phyloP scores from a whole-genome alignment of 1,140 invertebrate species.

The Drosophila kikkawai region DNA sequence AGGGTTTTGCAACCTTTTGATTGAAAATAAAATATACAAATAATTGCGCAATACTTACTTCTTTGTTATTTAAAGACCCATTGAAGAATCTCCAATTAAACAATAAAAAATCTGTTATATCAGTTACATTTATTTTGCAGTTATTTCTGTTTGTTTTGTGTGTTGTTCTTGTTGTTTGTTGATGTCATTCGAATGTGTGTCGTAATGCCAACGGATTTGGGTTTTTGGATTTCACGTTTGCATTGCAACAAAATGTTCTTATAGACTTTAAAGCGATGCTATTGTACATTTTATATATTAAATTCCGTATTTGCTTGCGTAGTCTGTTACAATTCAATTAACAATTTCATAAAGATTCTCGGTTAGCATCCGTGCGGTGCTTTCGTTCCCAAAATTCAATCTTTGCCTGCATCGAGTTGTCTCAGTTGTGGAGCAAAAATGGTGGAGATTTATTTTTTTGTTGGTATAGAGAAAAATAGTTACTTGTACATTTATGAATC shows the following conservation, averaged over 20 bases:
- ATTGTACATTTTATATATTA: slow-evolving; percentile 79
- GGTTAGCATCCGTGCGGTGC: slow-evolving; percentile 33
- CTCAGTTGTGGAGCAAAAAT: slow-evolving; percentile 74
- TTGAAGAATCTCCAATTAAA: neutral
- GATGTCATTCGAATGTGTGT: slow-evolving; percentile 69
- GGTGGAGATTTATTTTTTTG: slow-evolving; percentile 68
- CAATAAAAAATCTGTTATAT: slow-evolving; percentile 64
- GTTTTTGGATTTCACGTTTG: slow-evolving; percentile 72
- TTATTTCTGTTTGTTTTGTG: slow-evolving; percentile 72
- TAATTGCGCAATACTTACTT: neutral
- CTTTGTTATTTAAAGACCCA: neutral
- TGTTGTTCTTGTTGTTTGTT: slow-evolving; percentile 60
- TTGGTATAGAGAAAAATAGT: slow-evolving; percentile 79
- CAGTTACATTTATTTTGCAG: slow-evolving; percentile 82
- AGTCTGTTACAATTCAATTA: slow-evolving; percentile 69
- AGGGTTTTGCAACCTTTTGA: neutral
- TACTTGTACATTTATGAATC: slow-evolving; percentile 75
- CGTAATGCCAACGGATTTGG: slow-evolving; percentile 65
- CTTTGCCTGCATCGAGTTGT: slow-evolving; percentile 63
- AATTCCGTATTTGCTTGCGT: slow-evolving; percentile 79
- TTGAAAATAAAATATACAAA: neutral
- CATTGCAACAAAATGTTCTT: slow-evolving; percentile 71
- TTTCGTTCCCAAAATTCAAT: slow-evolving; percentile 37
- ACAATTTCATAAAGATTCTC: slow-evolving; percentile 49
- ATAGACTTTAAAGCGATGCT: slow-evolving; percentile 78